phyloP scores from a whole-genome alignment of 2,797 vertebrate genomes.

The Xenops minutus region DNA sequence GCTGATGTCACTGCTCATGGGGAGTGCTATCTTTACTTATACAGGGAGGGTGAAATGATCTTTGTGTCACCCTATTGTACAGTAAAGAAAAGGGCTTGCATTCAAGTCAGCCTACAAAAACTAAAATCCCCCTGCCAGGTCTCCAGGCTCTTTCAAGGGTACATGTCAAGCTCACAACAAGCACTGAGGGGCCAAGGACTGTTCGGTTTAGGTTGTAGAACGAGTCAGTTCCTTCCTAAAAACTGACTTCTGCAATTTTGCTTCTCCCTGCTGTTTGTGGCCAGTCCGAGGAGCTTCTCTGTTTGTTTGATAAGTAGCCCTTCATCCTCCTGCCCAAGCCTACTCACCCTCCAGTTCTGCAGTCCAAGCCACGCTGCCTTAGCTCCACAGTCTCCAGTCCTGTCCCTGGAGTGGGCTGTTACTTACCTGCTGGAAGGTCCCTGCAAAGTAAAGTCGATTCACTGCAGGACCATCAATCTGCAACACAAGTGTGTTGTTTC shows the following conservation, averaged over 20 bases:
- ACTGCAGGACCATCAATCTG: background rate
- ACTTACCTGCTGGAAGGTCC: background rate
- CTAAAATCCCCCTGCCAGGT: background rate
- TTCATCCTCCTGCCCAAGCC: background rate
- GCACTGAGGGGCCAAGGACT: background rate
- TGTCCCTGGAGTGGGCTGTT: background rate
- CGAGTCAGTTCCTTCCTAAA: background rate
- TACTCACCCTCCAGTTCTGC: background rate
- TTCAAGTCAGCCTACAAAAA: background rate
- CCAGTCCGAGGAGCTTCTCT: background rate
- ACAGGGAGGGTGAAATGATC: background rate
- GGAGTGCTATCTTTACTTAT: background rate
- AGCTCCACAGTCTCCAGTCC: background rate
- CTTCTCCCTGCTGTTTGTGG: background rate
- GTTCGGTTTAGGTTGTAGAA: background rate
- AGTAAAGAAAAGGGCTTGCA: background rate
- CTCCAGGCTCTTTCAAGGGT: background rate
- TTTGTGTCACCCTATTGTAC: background rate
- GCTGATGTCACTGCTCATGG: background rate
- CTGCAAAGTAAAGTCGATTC: background rate
- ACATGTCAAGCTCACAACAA: background rate
- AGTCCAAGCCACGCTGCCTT: background rate
- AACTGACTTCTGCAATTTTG: background rate
- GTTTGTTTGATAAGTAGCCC: background rate
- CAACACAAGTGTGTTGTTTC: background rate